A percentile compares a stretch with the other conserved stretches of the same genome.
Evolutionary conservation across 2,113 vertebrate genomes (phyloP).

Genomic region (Phylloscopus trochilus): DNA sequence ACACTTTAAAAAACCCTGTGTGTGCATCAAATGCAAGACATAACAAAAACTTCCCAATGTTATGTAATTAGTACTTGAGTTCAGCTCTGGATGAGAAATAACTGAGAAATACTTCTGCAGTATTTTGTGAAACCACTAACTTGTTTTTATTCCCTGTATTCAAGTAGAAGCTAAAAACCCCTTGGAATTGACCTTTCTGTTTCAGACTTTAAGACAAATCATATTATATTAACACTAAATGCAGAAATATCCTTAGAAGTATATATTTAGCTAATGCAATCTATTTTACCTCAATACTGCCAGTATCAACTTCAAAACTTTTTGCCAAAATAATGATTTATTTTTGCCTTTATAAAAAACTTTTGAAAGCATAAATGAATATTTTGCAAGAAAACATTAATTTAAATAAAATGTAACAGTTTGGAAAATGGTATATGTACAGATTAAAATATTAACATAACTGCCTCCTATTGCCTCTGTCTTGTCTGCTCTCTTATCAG

Average conservation of each 20-base stretch:
- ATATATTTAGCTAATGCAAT: conserved; percentile 75
- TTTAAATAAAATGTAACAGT: conserved; percentile 85
- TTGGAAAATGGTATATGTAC: conserved; percentile 73
- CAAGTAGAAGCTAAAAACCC: not conserved
- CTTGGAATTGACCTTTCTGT: conserved; percentile 24
- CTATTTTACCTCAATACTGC: conserved; percentile 90
- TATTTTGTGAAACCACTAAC: conserved; percentile 51
- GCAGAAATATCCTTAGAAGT: conserved; percentile 55
- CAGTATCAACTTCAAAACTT: conserved; percentile 82
- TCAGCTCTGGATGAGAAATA: conserved; percentile 43
- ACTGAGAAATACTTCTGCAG: conserved; percentile 55
- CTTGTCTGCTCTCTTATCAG: not conserved
- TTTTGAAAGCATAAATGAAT: conserved; percentile 78
- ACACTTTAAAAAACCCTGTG: not conserved
- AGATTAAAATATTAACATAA: conserved; percentile 89
- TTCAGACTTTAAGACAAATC: conserved; percentile 62
- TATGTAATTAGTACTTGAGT: not conserved
- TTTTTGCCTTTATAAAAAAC: conserved; percentile 87
- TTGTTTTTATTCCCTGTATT: conserved; percentile 4
- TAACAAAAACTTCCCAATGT: not conserved
- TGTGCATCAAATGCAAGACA: not conserved
- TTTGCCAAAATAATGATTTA: conserved; percentile 92
- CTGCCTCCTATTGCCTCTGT: conserved; percentile 22
- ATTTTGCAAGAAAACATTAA: conserved; percentile 82
- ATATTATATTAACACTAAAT: conserved; percentile 62